phyloP scores from a whole-genome alignment of 2,888 invertebrate species.

The Caenorhabditis doughertyi region DNA sequence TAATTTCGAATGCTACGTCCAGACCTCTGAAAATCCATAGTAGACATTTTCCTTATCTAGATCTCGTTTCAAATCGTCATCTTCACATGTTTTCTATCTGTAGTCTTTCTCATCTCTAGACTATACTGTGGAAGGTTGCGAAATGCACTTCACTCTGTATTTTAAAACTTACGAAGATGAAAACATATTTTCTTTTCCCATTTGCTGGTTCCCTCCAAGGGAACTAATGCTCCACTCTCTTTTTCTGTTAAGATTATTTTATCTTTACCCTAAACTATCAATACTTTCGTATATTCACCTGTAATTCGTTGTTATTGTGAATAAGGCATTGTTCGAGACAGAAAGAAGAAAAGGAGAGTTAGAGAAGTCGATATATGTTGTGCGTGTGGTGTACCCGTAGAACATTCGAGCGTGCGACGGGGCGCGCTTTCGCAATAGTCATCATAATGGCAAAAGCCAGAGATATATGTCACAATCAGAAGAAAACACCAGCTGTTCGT shows the following conservation, averaged over 20 bases:
- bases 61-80: not conserved
- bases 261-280: not conserved
- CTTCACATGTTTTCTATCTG: not conserved
- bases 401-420: constrained; percentile 57
- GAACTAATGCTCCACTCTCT: not conserved
- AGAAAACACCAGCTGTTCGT: constrained; percentile 52
- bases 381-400: constrained; percentile 40
- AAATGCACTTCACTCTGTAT: constrained; percentile 5
- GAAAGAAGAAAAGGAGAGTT: constrained; percentile 7
- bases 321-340: constrained; percentile 5
- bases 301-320: constrained; percentile 19
- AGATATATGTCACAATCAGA: constrained; percentile 6
- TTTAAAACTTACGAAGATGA: not conserved
- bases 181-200: not conserved
- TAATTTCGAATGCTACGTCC: too few relatives aligned
- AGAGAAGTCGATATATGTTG: constrained; percentile 21
- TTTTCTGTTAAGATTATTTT: not conserved
- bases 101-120: not conserved
- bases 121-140: constrained; percentile 10
- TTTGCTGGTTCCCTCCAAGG: not conserved
- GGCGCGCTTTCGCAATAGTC: constrained; percentile 58
- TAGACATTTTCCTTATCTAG: too few relatives aligned
- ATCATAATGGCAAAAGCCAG: constrained; percentile 32
- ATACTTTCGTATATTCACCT: not conserved
- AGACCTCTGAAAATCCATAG: too few relatives aligned